A percentile compares a stretch with the other conserved stretches of the same genome.
Conservation (phyloP, 2,797 vertebrate genomes). For the Pangasius larnaudii region DNA sequence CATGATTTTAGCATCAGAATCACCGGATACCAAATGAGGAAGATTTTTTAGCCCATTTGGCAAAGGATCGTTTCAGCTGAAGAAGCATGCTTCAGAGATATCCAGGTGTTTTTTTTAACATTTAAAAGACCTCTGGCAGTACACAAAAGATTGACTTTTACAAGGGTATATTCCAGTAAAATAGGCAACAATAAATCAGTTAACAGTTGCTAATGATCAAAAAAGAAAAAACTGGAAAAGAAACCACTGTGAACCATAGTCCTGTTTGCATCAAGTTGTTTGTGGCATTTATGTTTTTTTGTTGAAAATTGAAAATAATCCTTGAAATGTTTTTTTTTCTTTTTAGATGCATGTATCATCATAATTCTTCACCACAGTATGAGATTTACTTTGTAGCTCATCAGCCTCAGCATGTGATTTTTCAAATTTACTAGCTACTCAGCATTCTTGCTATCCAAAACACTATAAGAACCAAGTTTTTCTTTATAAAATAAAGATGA, state of each 20-base stretch:
- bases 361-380: no score
- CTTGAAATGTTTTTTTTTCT: neutral
- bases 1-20: slow-evolving; percentile 57
- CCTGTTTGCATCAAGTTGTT: neutral
- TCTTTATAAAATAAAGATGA: neutral
- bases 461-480: neutral
- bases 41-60: neutral
- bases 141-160: neutral
- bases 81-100: neutral
- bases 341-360: no score
- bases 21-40: slow-evolving; percentile 62
- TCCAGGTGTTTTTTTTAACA: neutral
- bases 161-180: neutral
- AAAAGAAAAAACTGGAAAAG: neutral
- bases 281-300: neutral
- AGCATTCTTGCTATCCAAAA: no score
- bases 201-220: no score
- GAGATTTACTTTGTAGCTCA: neutral
- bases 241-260: neutral
- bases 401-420: no score
- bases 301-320: neutral
- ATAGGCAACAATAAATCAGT: neutral
- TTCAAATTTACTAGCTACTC: no score
- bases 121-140: neutral
- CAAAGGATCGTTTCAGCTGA: neutral